Evolutionary conservation across 30 jellyfish, hydroid and myxozoan genomes (phyloP), one percentile per base, ranked within the genome.

Genomic region (Clytia hemisphaerica): DNA sequence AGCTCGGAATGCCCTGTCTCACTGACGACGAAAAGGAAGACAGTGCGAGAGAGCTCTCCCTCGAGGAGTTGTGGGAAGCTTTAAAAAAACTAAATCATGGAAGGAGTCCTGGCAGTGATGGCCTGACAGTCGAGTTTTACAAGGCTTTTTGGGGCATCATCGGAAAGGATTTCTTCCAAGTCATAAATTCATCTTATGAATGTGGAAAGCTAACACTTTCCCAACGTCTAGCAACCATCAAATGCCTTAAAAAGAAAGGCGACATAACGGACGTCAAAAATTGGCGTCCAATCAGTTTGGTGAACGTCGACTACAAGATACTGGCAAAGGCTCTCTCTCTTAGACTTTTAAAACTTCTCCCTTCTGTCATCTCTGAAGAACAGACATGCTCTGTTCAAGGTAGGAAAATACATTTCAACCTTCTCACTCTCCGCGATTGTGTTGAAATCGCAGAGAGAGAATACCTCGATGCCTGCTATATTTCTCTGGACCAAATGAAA

Each of bases 211-310:
- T 50, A 6, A 50, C 65, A 14, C 10, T 7, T 7, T 50, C 65
- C 65, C 65, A 50, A 50, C 24, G 31, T 15, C n/a, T 4, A 6
- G 69, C 51, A 22, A 28, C 29, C n/a, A 55, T 55, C 24, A 2
- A 5, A 19, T 55, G 69, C 15, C 24, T 55, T 3, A 15, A 5
- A 27, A 55, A 55, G 29, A 55, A 55, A 55, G 69, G 69, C 25
- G 50, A 55, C 54, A 3, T 4, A 19, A 19, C 24, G 2, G 40
- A 18, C 36, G 3, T 3, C 24, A 19, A 24, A 24, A 55, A 55
- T 19, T 55, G 54, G 69, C 24, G 69, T 4, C 69, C 60, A 30
- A 9, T 40, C 53, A n/a, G n/a, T n/a, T n/a, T 42, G 53, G 53
- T 10, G 53, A 42, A 12, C 53, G n/a, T 10, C n/a, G n/a, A 48